Base-by-base conservation (phyloP, 2,797 vertebrate species). In the Corythornis leucogaster region DNA sequence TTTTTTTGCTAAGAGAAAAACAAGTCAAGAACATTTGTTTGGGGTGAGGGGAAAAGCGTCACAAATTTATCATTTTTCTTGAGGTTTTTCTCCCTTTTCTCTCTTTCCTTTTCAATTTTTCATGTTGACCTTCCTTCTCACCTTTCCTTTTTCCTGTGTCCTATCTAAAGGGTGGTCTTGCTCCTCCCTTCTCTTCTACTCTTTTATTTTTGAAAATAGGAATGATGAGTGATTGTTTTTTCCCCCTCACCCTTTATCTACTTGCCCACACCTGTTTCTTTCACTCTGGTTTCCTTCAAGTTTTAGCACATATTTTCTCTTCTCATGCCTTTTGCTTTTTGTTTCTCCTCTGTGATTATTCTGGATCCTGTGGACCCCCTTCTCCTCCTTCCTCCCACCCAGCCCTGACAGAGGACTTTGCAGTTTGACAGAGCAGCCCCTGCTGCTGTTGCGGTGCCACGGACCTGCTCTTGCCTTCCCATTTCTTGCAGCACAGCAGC, bases 191-290 rank as follows among this genome's bases (percentile, higher is more conserved):
- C 81, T 82, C 87, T 77, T 91, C 75, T 71, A 22, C 85, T 90
- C 91, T 94, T 50, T 93, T 89, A 92, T 86, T 96, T 88, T 87
- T 71, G 58, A 93, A 94, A 95, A 69, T 83, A 83, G 86, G 92
- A 88, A 69, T 45, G 87, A 63, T 83, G 91, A 91, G 71, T 51
- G 78, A 58, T 88, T 88, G 73, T 26, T 84, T 86, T 77, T 30
- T 15, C 40, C 71, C 71, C 58, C 38, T 74, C 69, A 33, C 69
- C 45, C 2, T 92, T 90, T 92, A 80, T 75, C 88, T 90, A 6
- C 90, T 73, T 90, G 88, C 85, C 90, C 81, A 68, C 95, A 93
- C 94, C 92, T 96, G 94, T 83, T 93, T 85, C 93, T 94, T 95
- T 94, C 90, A 78, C 73, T 90, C 91, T 63, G 62, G 43, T 77